Base-by-base conservation (phyloP, 2,113 vertebrate species). In the Thymallus thymallus region DNA sequence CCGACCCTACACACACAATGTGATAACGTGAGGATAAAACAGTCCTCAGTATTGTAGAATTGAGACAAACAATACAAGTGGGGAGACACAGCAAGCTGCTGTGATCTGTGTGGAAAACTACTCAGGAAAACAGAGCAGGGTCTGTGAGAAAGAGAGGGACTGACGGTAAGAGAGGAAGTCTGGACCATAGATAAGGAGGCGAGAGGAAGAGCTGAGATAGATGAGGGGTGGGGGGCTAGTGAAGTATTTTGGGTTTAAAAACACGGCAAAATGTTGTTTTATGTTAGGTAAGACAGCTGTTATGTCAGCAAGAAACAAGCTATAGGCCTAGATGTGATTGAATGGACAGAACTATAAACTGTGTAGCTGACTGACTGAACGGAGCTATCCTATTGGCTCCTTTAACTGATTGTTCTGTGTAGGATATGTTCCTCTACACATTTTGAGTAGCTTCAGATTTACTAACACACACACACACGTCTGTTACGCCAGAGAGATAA, bases 101-200 rank as follows among this genome's bases (percentile, higher is more conserved):
- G 71, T 71, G 77, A 76, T 69, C 68, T 64, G 76, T 61, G 76
- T 86, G 85, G 88, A 89, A 90, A 87, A 87, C 78, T 88, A 86
- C 88, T 79, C 75, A 62, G 71, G 73, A 76, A 83, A 58, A 90
- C 81, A 88, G 87, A 86, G 83, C 79, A 84, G 78, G 80, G 81
- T 82, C 73, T 86, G 86, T 90, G 79, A 80, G 75, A 79, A 79
- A 74, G 48, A 81, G 67, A 75, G 65, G 26, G 32, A 51, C 24
- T 60, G 32, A 46, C n/a, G 29, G 46, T 68, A 72, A 65, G 74
- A 71, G 69, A 89, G 90, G 91, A 93, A 92, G 89, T 92, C 90
- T 91, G 90, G 84, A 80, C 78, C 69, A 69, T 72, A 84, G 91
- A 93, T 92, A 93, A 92, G 90, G 78, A 87, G 73, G 72, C 3